Percentiles rank a stretch among this genome's conserved stretches.
Evolutionary conservation across 2,797 vertebrate species (phyloP).

Genomic region (Nyctibius grandis): DNA sequence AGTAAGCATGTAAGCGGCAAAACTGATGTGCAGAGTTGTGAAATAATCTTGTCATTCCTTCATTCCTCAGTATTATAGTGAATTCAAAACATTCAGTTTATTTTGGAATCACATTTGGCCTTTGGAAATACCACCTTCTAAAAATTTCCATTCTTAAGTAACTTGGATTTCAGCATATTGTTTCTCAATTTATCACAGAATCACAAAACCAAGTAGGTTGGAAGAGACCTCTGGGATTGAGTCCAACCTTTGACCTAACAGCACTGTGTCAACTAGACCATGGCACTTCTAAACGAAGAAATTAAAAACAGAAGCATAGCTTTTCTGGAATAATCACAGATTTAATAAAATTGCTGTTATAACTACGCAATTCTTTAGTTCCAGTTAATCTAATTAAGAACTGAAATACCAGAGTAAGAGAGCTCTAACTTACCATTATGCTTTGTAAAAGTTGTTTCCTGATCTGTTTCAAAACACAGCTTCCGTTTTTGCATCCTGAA

Average conservation of each 20-base stretch:
- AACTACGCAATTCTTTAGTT: background rate
- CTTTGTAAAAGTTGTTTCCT: background rate
- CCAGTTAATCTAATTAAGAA: background rate
- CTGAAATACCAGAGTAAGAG: background rate
- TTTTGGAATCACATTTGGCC: background rate
- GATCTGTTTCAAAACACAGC: background rate
- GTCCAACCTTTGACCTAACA: too few species aligned
- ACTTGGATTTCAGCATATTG: background rate
- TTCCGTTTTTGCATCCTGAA: background rate
- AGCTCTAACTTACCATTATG: background rate
- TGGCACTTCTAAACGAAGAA: background rate
- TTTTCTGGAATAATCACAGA: background rate
- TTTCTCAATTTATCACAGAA: background rate
- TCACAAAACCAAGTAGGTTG: too few species aligned
- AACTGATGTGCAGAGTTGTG: background rate
- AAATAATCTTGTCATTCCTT: background rate
- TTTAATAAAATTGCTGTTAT: background rate
- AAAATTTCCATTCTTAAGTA: background rate
- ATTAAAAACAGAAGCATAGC: background rate
- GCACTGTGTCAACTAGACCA: too few species aligned
- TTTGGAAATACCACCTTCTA: background rate
- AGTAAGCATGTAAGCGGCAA: background rate
- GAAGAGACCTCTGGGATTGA: too few species aligned
- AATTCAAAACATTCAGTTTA: background rate
- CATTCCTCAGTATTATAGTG: background rate